phyloP scores from a whole-genome alignment of 2,113 vertebrate genomes.

The Lepus americanus region DNA sequence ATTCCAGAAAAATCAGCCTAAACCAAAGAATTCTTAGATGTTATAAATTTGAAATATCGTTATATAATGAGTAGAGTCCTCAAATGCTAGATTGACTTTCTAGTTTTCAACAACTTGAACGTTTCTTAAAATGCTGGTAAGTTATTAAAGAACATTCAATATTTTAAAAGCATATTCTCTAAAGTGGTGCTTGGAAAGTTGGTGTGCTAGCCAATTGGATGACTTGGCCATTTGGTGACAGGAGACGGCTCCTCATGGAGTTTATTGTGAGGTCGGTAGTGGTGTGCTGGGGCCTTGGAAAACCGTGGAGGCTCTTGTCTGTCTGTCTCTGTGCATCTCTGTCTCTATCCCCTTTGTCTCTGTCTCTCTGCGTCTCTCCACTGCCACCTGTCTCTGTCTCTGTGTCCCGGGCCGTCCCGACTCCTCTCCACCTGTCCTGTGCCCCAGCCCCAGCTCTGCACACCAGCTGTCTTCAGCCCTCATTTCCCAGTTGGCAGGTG shows the following conservation, averaged over 20 bases:
- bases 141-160: not conserved
- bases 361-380: not conserved
- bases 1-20: constrained; percentile 24
- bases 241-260: not conserved
- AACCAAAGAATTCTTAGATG: constrained; percentile 37
- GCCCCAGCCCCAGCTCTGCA: not conserved
- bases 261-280: not conserved
- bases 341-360: not conserved
- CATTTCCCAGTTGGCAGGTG: not conserved
- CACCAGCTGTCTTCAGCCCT: not conserved
- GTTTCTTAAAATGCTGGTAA: constrained; percentile 3
- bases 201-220: not conserved
- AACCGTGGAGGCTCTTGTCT: not conserved
- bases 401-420: not conserved
- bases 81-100: not conserved
- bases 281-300: not conserved
- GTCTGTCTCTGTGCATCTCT: not conserved
- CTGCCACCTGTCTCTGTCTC: not conserved
- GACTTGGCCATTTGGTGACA: not conserved
- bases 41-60: not conserved
- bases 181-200: not conserved
- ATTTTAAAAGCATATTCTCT: not conserved
- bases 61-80: not conserved
- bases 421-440: not conserved
- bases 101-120: not conserved